A percentile compares a stretch with the other conserved stretches of the same genome.
Evolutionary conservation across 2,888 invertebrate species (phyloP).

Genomic region (Drosophila pseudotalamancana): DNA sequence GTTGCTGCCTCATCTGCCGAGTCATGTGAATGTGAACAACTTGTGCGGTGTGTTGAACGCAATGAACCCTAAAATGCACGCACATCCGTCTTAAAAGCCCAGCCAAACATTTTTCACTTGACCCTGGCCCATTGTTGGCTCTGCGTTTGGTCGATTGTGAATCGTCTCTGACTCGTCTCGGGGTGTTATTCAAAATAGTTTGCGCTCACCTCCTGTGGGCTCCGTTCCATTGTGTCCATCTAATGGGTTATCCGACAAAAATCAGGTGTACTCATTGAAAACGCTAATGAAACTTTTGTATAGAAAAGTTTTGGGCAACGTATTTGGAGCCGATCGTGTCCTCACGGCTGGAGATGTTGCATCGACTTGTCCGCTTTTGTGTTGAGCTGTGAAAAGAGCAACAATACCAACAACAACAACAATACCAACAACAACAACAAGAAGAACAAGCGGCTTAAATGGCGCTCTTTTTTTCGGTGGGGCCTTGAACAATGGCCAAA

Average conservation of each 20-base stretch:
- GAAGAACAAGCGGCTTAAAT: slow-evolving; percentile 73
- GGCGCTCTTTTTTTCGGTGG: slow-evolving; percentile 56
- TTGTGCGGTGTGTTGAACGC: slow-evolving; percentile 65
- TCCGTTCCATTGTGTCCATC: slow-evolving; percentile 48
- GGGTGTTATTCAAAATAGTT: slow-evolving; percentile 62
- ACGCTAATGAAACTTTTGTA: slow-evolving; percentile 67
- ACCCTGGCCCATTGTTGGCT: slow-evolving; percentile 38
- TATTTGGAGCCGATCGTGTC: slow-evolving; percentile 65
- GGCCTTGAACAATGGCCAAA: slow-evolving; percentile 58
- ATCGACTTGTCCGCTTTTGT: slow-evolving; percentile 59
- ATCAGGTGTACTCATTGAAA: slow-evolving; percentile 61
- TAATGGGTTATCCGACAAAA: slow-evolving; percentile 34
- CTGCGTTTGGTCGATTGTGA: slow-evolving; percentile 22
- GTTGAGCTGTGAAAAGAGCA: slow-evolving; percentile 71
- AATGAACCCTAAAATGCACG: slow-evolving; percentile 75
- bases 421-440: slow-evolving; percentile 29
- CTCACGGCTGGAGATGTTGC: slow-evolving; percentile 73
- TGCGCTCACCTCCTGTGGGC: slow-evolving; percentile 65
- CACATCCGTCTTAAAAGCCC: slow-evolving; percentile 62
- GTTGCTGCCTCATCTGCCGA: slow-evolving; percentile 64
- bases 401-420: slow-evolving; percentile 35
- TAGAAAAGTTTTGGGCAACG: slow-evolving; percentile 45
- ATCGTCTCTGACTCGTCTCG: slow-evolving; percentile 13
- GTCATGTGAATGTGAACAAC: slow-evolving; percentile 75
- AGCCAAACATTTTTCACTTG: slow-evolving; percentile 41